A percentile compares a stretch with the other conserved stretches of the same genome.
Evolutionary conservation across 1,140 invertebrate species (phyloP).

Genomic region (Penaeus chinensis): DNA sequence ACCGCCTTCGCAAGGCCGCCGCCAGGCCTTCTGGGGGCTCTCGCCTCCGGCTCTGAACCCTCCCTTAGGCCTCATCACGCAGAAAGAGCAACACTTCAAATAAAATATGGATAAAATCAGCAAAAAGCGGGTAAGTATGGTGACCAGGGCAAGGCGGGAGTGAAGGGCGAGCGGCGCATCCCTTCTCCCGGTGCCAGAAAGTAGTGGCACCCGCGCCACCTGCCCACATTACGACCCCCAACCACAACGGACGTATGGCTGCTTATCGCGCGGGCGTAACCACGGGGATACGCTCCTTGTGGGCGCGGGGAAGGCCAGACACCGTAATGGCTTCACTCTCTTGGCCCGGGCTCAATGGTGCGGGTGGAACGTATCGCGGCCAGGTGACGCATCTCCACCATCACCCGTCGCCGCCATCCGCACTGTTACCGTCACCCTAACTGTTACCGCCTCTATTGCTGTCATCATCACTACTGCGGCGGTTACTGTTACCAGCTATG

Average conservation of each 20-base stretch:
- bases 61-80: background rate
- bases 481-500: too few species aligned
- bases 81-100: conserved; percentile 28
- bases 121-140: conserved; percentile 23
- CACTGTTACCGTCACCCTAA: background rate
- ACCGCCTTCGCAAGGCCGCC: too few species aligned
- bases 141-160: conserved; percentile 11
- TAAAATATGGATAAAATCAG: conserved; percentile 29
- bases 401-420: background rate
- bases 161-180: conserved; percentile 12
- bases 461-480: too few species aligned
- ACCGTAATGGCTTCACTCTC: conserved; percentile 46
- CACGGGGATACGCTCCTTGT: conserved; percentile 25
- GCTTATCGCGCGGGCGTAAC: conserved; percentile 39
- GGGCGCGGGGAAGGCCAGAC: conserved; percentile 22
- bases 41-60: too few species aligned
- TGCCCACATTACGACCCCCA: conserved; percentile 24
- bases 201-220: background rate
- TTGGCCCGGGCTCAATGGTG: conserved; percentile 37
- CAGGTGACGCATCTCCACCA: conserved; percentile 16
- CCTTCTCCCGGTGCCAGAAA: background rate
- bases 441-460: too few species aligned
- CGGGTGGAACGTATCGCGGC: conserved; percentile 33
- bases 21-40: too few species aligned
- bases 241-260: conserved; percentile 2